Evolutionary conservation across 92 coral and sea anemone species (phyloP), one percentile per base, ranked within the genome.

Genomic region (Epizoanthus rinbou): DNA sequence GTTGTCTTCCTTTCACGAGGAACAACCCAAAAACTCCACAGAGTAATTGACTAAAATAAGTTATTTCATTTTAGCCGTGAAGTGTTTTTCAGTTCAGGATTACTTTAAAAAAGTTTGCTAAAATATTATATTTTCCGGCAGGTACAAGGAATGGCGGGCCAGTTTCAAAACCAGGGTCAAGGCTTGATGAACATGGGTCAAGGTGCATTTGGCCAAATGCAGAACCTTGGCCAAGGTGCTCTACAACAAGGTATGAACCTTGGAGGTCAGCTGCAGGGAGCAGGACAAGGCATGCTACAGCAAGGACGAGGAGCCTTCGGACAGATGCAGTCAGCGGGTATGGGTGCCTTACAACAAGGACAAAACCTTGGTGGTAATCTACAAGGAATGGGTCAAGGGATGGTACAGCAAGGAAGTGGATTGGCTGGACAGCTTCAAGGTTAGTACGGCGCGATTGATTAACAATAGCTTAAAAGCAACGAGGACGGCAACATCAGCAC

Each of bases 81-180:
- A 28, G 31, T 2, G 31, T 28, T 28, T 28, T 0, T 28, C 31
- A 41, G 2, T 41, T 4, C 47, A 43, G 9, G 9, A 43, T 4
- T 43, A 4, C 7, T 43, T 8, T 43, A 43, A 4, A 43, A 0
- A 0, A 43, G 50, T 43, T 43, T 43, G 15, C 6, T 18, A 39
- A 16, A 5, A 45, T 62, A 11, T 11, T 39, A 67, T 45, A 5
- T 66, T n/a, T 1, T 8, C 8, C 3, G 8, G 17, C 76, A 69
- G 72, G 5, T 43, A 2, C 93, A 88, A 76, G 94, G 94, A 18
- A 73, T 93, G 13, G 91, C 91, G 21, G 93, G 94, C 10, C 97
- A 90, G 57, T 74, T 89, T 17, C 97, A 93, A 71, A 84, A 89
- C 59, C 89, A 88, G 86, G 96, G 93, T 56, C 91, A 89, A 47